phyloP scores from a whole-genome alignment of 2,888 invertebrate genomes.

The Metallyticus violacea region DNA sequence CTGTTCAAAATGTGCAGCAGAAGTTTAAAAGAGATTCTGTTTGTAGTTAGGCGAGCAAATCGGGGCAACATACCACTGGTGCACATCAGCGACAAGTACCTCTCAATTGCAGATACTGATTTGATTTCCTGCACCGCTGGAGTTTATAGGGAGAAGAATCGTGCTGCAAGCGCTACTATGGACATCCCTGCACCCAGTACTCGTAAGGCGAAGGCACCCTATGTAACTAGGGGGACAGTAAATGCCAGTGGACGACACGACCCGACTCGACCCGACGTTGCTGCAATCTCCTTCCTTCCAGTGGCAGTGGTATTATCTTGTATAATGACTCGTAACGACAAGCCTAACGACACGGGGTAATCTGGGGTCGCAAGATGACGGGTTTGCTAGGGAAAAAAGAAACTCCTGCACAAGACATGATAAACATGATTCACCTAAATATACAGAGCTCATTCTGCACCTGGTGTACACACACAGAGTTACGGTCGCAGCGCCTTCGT shows the following conservation, averaged over 20 bases:
- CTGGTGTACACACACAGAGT: background rate
- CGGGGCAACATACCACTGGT: too few relatives aligned
- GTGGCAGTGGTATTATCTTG: constrained; percentile 20
- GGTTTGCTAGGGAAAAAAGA: background rate
- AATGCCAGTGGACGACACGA: constrained; percentile 9
- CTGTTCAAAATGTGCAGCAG: too few relatives aligned
- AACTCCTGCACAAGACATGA: background rate
- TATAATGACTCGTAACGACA: constrained; percentile 31
- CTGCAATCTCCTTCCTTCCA: background rate
- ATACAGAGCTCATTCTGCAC: background rate
- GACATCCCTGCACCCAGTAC: background rate
- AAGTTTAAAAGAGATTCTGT: too few relatives aligned
- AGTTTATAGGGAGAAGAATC: too few relatives aligned
- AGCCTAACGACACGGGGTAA: constrained; percentile 20
- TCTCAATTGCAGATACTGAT: too few relatives aligned
- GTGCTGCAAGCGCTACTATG: too few relatives aligned
- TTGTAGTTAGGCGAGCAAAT: too few relatives aligned
- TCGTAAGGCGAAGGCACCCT: background rate
- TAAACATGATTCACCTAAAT: background rate
- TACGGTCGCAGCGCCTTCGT: background rate
- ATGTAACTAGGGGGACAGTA: background rate
- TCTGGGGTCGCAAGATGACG: constrained; percentile 23
- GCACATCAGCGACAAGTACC: too few relatives aligned
- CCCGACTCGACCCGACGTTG: constrained; percentile 14
- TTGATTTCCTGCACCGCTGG: too few relatives aligned